Conservation (phyloP, 2,113 vertebrate genomes). For the Epinephelus lanceolatus region DNA sequence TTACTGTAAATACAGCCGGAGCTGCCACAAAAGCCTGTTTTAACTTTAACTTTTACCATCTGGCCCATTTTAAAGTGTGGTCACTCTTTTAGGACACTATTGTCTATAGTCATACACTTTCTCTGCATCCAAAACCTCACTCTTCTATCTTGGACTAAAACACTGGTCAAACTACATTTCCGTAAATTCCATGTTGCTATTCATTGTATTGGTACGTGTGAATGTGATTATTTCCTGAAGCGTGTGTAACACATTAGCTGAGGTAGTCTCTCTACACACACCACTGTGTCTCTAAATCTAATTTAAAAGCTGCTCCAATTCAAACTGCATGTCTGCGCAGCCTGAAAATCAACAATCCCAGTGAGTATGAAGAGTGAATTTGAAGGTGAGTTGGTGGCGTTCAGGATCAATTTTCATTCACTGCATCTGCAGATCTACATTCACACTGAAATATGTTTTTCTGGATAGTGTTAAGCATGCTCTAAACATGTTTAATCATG, state of each 20-base stretch:
- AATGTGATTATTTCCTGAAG: background rate
- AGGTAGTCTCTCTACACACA: slow-evolving; percentile 14
- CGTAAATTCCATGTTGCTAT: no score
- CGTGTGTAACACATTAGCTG: slow-evolving; percentile 17
- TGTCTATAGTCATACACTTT: no score
- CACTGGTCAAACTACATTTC: no score
- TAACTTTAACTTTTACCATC: no score
- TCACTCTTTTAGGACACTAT: no score
- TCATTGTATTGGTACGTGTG: background rate
- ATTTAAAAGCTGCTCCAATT: slow-evolving; percentile 27
- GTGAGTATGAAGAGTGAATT: background rate
- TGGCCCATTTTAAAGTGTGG: no score
- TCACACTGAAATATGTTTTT: no score
- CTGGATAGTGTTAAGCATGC: background rate
- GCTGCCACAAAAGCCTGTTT: no score
- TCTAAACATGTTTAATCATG: background rate
- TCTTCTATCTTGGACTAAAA: no score
- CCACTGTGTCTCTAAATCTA: slow-evolving; percentile 18
- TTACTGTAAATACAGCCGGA: background rate
- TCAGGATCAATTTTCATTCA: background rate
- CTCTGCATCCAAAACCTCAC: no score
- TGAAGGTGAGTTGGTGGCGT: background rate
- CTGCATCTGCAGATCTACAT: background rate
- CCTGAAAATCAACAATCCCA: background rate
- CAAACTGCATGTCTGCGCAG: slow-evolving; percentile 17